Conservation (phyloP, 1,140 invertebrate genomes). For the Procambarus virginalis region DNA sequence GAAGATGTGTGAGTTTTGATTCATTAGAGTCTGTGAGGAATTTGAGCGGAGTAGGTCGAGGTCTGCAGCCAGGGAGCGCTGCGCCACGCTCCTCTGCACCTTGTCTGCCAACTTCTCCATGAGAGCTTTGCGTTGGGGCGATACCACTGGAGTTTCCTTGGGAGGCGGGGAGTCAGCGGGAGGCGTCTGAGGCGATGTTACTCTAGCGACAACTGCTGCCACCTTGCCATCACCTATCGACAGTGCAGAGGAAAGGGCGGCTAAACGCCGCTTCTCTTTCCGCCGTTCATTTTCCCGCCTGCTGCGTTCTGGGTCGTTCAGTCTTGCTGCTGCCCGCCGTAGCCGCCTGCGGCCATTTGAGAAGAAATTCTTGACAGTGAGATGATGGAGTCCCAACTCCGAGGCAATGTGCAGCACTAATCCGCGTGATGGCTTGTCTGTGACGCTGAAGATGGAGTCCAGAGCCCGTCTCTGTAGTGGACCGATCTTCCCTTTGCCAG, state of each 20-base stretch:
- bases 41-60: conserved; percentile 2
- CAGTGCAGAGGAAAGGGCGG: conserved; percentile 52
- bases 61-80: conserved; percentile 50
- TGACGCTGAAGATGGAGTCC: conserved; percentile 69
- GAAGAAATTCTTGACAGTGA: conserved; percentile 70
- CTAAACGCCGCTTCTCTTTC: conserved; percentile 66
- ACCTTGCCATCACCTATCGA: background rate
- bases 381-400: conserved; percentile 65
- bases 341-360: conserved; percentile 62
- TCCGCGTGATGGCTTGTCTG: conserved; percentile 65
- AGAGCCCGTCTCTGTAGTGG: conserved; percentile 65
- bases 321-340: conserved; percentile 60
- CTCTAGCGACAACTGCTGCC: background rate
- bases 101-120: conserved; percentile 70
- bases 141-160: conserved; percentile 49
- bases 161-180: conserved; percentile 37
- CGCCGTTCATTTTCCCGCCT: conserved; percentile 64
- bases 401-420: conserved; percentile 68
- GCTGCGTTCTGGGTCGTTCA: conserved; percentile 64
- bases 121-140: conserved; percentile 54
- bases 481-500: conserved; percentile 61
- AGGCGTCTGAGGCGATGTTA: background rate
- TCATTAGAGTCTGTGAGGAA: background rate
- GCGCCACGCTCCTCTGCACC: conserved; percentile 67
- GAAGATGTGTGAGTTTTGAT: background rate